A percentile compares a stretch with the other conserved stretches of the same genome.
Evolutionary conservation across 2,888 invertebrate genomes (phyloP).

Genomic region (Parasteatoda lunata): DNA sequence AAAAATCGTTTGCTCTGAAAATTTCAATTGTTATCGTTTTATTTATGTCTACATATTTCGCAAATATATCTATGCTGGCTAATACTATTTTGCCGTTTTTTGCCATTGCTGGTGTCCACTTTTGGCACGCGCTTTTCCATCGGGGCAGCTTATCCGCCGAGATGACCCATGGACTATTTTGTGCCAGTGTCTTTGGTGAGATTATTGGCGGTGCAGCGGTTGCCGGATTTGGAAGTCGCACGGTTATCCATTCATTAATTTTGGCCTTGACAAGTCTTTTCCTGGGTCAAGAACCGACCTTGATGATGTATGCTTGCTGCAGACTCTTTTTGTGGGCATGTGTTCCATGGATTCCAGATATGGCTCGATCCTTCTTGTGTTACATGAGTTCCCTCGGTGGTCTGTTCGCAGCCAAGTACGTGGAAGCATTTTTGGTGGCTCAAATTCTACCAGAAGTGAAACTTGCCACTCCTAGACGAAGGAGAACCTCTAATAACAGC

Average conservation of each 20-base stretch:
- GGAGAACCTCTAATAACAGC: slow-evolving; percentile 51
- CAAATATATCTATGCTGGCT: neutral
- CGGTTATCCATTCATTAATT: slow-evolving; percentile 18
- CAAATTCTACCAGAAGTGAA: slow-evolving; percentile 47
- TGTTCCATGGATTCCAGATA: slow-evolving; percentile 42
- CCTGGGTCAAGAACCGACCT: slow-evolving; percentile 23
- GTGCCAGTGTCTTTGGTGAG: slow-evolving; percentile 48
- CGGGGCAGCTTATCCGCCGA: slow-evolving; percentile 7
- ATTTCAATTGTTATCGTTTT: neutral
- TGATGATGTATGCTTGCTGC: slow-evolving; percentile 28
- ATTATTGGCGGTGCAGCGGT: slow-evolving; percentile 9
- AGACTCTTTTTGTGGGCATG: slow-evolving; percentile 43
- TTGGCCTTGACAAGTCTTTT: slow-evolving; percentile 18
- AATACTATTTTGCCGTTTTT: slow-evolving; percentile 24
- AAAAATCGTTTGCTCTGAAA: neutral
- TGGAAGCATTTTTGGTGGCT: slow-evolving; percentile 29
- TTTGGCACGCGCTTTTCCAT: slow-evolving; percentile 40
- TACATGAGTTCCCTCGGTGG: slow-evolving; percentile 29
- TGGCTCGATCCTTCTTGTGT: slow-evolving; percentile 4
- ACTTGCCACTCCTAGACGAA: slow-evolving; percentile 35
- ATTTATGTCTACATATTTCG: neutral
- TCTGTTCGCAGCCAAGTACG: slow-evolving; percentile 41
- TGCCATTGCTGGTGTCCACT: slow-evolving; percentile 48
- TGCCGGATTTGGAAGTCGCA: slow-evolving; percentile 4
- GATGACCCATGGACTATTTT: slow-evolving; percentile 36